Conservation (phyloP, 2,797 vertebrate species). For the Gephyroberyx darwinii region DNA sequence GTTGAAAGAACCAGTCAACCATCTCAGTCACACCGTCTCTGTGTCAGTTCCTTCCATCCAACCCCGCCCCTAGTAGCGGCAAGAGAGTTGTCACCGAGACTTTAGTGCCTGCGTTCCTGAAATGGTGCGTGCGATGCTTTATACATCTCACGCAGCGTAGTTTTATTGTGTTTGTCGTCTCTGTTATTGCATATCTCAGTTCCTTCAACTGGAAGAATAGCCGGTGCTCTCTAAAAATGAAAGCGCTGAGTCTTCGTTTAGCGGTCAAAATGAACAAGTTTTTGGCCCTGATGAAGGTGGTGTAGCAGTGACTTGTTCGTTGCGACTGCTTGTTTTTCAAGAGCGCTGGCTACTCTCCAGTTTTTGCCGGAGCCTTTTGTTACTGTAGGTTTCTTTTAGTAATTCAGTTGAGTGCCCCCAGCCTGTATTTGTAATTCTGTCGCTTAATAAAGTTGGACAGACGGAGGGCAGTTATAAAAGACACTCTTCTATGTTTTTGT, state of each 20-base stretch:
- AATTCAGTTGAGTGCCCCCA: conserved; percentile 22
- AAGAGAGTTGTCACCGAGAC: no score
- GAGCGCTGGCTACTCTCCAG: neutral
- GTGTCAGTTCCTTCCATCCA: no score
- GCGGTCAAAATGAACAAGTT: neutral
- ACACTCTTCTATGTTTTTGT: neutral
- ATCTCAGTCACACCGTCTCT: no score
- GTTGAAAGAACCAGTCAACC: no score
- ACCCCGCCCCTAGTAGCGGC: no score
- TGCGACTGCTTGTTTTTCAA: neutral
- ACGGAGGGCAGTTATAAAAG: conserved; percentile 26
- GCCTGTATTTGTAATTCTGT: conserved; percentile 22
- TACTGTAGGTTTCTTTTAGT: conserved; percentile 18
- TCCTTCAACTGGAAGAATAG: neutral
- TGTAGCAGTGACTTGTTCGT: neutral
- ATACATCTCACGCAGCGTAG: neutral
- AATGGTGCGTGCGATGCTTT: neutral
- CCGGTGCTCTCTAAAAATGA: neutral
- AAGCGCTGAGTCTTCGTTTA: neutral
- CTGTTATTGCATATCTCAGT: neutral
- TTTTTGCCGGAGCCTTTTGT: conserved; percentile 4
- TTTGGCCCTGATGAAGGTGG: neutral
- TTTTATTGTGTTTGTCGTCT: neutral
- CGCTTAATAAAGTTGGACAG: conserved; percentile 29
- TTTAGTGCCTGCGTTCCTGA: neutral